Conservation (phyloP, 1,140 invertebrate species). For the Pteromalus puparum region DNA sequence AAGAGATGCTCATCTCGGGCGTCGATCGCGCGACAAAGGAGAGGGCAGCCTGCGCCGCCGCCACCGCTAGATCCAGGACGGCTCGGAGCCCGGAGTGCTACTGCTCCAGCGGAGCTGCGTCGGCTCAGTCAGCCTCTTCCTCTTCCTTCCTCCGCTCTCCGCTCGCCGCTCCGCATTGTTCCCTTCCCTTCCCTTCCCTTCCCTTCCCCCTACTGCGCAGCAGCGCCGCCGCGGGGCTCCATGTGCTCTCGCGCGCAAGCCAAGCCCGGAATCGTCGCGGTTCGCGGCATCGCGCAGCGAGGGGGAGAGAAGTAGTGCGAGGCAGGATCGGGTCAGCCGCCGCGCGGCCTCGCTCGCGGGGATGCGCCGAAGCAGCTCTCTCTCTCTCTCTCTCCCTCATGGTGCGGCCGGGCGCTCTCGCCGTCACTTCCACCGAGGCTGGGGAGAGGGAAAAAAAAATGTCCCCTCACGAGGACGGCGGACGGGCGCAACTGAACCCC, state of each 20-base stretch:
- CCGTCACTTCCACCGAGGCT: too few relatives aligned
- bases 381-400: slow-evolving; percentile 2
- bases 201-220: slow-evolving; percentile 41
- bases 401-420: too few relatives aligned
- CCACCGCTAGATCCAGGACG: background rate
- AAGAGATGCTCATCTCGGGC: too few relatives aligned
- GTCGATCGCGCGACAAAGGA: too few relatives aligned
- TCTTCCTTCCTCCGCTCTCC: too few relatives aligned
- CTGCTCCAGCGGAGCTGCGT: background rate
- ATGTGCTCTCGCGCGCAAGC: slow-evolving; percentile 30
- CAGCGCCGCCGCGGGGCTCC: slow-evolving; percentile 8
- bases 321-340: background rate
- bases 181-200: background rate
- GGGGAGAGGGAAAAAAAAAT: too few relatives aligned
- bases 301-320: background rate
- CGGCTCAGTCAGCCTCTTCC: background rate
- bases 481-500: too few relatives aligned
- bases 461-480: too few relatives aligned
- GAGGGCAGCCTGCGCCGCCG: background rate
- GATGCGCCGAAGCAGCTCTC: background rate
- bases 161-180: background rate
- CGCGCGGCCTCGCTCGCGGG: background rate
- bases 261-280: too few relatives aligned
- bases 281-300: too few relatives aligned
- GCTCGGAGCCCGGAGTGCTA: slow-evolving; percentile 14